phyloP scores from a whole-genome alignment of 2,113 vertebrate species.

The Puma concolor region DNA sequence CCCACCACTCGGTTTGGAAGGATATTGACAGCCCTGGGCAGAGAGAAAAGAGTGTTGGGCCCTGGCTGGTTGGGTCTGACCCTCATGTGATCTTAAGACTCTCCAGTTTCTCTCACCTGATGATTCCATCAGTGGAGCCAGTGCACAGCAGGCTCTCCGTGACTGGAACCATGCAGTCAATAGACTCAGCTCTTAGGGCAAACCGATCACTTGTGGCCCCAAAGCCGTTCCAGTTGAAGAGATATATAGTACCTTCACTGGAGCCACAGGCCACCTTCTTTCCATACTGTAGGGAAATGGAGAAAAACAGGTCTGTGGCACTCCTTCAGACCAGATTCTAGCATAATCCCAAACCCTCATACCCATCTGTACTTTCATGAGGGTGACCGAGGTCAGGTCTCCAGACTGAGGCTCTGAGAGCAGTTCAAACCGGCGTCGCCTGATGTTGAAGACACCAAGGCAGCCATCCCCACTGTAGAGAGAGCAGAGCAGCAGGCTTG shows the following conservation, averaged over 20 bases:
- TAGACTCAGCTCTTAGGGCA: slow-evolving; percentile 91
- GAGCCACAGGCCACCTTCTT: slow-evolving; percentile 96
- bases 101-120: slow-evolving; percentile 88
- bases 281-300: slow-evolving; percentile 84
- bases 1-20: slow-evolving; percentile 96
- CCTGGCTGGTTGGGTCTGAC: background rate
- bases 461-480: slow-evolving; percentile 93
- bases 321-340: background rate
- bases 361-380: slow-evolving; percentile 91
- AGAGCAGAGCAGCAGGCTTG: background rate
- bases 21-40: slow-evolving; percentile 91
- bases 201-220: slow-evolving; percentile 97
- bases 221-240: slow-evolving; percentile 98
- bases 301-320: background rate
- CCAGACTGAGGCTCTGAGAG: slow-evolving; percentile 94
- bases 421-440: slow-evolving; percentile 93
- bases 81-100: background rate
- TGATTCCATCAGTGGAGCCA: slow-evolving; percentile 94
- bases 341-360: background rate
- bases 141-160: slow-evolving; percentile 93
- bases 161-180: slow-evolving; percentile 93
- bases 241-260: slow-evolving; percentile 94
- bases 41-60: background rate
- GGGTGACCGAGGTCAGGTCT: slow-evolving; percentile 92
- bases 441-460: slow-evolving; percentile 95